Evolutionary conservation across 2,888 invertebrate genomes (phyloP), one percentile per base, ranked within the genome.

Genomic region (Frankliniella intonsa): DNA sequence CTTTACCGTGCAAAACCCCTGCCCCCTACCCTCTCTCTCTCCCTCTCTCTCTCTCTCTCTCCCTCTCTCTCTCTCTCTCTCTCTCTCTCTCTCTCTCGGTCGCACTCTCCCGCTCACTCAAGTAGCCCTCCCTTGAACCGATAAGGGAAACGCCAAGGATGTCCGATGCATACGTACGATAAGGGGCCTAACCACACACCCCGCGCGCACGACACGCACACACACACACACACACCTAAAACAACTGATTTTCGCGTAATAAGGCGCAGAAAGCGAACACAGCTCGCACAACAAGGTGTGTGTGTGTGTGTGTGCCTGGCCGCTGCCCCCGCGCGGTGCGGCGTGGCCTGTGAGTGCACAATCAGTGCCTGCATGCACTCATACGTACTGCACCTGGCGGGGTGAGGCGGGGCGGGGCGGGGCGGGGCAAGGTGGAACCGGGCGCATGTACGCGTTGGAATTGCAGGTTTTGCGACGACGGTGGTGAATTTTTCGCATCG

Each of bases 111-210:
- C 38, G 38, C 38, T 38, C 38, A 38, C 38, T 38, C 38, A 38
- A 3, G 38, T 38, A 38, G 38, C 38, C 38, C 38, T 38, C 38
- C 38, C 38, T 38, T 38, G 38, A 38, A 38, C 38, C 25, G 22
- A 76, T 76, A 76, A 69, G 69, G 69, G 69, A 25, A 76, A 25
- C 69, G 69, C 69, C 69, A 76, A 76, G 69, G 69, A 76, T 76
- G 69, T 76, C 69, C 69, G 69, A 76, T 76, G 22, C 69, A 22
- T 69, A 22, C 69, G 69, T n/a, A 22, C 25, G 69, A 76, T 76
- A 76, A 22, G 17, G 55, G 14, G 55, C 17, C 14, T 19, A 55
- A 55, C 19, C 14, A 14, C 14, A 19, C 55, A 38, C 19, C 19
- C 55, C 12, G 19, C 17, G 55, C 55, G 19, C 55, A 10, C 14